Evolutionary conservation across 2,797 vertebrate species (phyloP), one percentile per base, ranked within the genome.

Genomic region (Cercopithecus petaurista): DNA sequence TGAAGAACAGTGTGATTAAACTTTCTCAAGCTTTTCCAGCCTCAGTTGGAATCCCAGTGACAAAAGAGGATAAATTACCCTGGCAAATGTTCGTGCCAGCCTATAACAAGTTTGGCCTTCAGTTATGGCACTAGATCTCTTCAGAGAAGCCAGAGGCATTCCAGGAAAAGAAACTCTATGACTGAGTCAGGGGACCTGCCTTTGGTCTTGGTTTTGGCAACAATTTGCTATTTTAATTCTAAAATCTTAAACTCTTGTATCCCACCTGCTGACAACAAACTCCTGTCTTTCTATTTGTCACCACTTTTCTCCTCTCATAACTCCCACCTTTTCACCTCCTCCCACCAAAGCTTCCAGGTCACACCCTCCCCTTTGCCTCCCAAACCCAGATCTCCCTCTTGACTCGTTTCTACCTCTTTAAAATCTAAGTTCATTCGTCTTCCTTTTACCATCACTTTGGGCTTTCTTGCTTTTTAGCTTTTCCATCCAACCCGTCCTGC

Each of bases 1-100:
- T 11, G 0, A 97, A 93, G 95, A 97, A 89, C 67, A 72, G 75
- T 96, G 96, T 97, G 84, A 98, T 98, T 98, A 98, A 97, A 97
- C 84, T 89, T 97, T 70, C 97, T 97, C 89, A 41, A 83, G 95
- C 91, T 75, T 98, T 95, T 80, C 93, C 83, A 96, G 96, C 95
- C 96, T 96, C 96, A 24, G 9, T 67, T 92, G 95, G 93, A 98
- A 95, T 84, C 88, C 90, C 93, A 89, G 57, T 91, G 88, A 98
- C 76, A 67, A 82, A 96, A 92, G 89, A 98, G 89, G 89, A 96
- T 96, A 97, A 96, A 93, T 95, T 67, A 59, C 4, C 46, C 81
- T 90, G 93, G n/a, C 90, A 96, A 2, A 96, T 96, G 93, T 97
- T 46, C 50, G n/a, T 93, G 93, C 93, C 98, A 94, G 33, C 22